phyloP scores from a whole-genome alignment of 2,113 vertebrate species.

The Cranoglanis bouderius region DNA sequence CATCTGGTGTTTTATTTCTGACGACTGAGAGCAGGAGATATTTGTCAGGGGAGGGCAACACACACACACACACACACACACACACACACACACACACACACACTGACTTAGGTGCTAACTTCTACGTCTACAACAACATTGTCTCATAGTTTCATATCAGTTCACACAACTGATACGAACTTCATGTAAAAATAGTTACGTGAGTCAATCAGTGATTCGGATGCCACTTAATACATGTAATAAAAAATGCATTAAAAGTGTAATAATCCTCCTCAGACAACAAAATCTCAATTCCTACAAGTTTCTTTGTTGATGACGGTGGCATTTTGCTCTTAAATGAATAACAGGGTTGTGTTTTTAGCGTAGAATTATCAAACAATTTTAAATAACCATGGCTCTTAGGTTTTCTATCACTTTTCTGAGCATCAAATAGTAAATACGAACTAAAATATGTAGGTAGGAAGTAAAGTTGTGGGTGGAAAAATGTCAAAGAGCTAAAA shows the following conservation, averaged over 20 bases:
- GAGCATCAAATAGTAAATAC: background rate
- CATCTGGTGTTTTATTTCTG: constrained; percentile 79
- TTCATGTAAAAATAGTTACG: background rate
- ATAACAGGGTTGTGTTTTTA: background rate
- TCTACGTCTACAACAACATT: background rate
- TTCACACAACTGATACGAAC: background rate
- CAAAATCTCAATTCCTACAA: background rate
- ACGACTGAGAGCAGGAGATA: constrained; percentile 72
- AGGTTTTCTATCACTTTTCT: background rate
- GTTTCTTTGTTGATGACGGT: background rate
- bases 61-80: constrained; percentile 23
- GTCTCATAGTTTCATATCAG: background rate
- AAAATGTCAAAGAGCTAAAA: too few relatives aligned
- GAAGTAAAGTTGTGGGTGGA: background rate
- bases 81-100: constrained; percentile 19
- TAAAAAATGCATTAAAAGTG: background rate
- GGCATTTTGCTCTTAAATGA: background rate
- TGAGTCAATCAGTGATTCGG: too few relatives aligned
- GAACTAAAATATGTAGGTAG: background rate
- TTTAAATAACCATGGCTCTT: background rate
- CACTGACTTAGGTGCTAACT: constrained; percentile 1
- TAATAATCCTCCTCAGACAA: background rate
- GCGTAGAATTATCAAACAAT: background rate
- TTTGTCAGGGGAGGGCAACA: constrained; percentile 76
- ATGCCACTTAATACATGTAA: background rate